Evolutionary conservation across 2,113 vertebrate species (phyloP).

Genomic region (Micromys minutus): DNA sequence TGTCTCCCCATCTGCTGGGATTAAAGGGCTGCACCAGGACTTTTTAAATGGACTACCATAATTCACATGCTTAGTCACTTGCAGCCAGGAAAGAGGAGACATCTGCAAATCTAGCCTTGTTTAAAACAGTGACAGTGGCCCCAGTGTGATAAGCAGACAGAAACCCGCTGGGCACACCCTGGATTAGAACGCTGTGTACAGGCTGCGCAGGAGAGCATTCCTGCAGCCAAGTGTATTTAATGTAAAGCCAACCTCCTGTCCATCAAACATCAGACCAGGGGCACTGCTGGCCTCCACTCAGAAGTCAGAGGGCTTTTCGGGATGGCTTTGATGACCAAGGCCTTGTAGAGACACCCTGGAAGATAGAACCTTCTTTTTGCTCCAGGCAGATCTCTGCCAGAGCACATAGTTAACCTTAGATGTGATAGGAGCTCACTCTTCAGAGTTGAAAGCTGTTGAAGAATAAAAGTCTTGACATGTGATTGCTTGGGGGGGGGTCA

Average conservation of each 20-base stretch:
- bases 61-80: not conserved
- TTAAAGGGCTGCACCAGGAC: not conserved
- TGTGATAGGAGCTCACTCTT: slow-evolving; percentile 44
- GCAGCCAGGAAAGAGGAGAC: slow-evolving; percentile 30
- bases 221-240: slow-evolving; percentile 44
- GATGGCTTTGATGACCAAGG: slow-evolving; percentile 68
- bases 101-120: slow-evolving; percentile 21
- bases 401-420: slow-evolving; percentile 72
- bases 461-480: slow-evolving; percentile 56
- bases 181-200: not conserved
- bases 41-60: not conserved
- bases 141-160: not conserved
- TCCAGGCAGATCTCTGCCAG: slow-evolving; percentile 53
- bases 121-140: slow-evolving; percentile 43
- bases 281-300: not conserved
- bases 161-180: slow-evolving; percentile 17
- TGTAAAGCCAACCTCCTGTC: slow-evolving; percentile 60
- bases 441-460: slow-evolving; percentile 61
- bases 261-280: slow-evolving; percentile 65
- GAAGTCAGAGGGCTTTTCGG: slow-evolving; percentile 63
- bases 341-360: slow-evolving; percentile 38
- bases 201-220: not conserved
- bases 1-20: not conserved
- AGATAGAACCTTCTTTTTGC: slow-evolving; percentile 33
- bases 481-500: slow-evolving; percentile 54